A percentile compares a stretch with the other conserved stretches of the same genome.
Evolutionary conservation across 2,113 vertebrate species (phyloP).

Genomic region (Lagopus muta): DNA sequence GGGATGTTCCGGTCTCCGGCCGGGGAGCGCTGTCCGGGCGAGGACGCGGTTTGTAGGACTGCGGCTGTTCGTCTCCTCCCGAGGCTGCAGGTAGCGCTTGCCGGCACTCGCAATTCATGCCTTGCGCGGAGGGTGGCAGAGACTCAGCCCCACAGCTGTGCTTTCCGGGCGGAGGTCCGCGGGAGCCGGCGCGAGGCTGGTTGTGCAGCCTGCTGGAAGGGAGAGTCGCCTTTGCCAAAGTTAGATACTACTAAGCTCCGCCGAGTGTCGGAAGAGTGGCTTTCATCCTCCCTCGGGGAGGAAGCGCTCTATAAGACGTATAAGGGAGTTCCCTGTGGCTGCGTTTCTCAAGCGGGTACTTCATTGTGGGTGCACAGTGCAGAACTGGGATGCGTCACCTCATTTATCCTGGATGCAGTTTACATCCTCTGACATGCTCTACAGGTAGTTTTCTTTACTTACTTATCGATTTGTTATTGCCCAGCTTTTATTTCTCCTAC

Average conservation of each 20-base stretch:
- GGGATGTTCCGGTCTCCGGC: not conserved
- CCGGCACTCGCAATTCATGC: not conserved
- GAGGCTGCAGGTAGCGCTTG: not conserved
- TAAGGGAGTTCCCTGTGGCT: not conserved
- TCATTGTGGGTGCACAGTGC: not conserved
- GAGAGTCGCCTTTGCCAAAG: not conserved
- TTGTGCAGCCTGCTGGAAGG: not conserved
- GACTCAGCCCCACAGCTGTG: not conserved
- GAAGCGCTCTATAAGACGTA: not conserved
- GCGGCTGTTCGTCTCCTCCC: not conserved
- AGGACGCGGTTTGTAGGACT: too few relatives aligned
- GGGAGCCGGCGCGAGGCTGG: not conserved
- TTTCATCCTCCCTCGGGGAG: not conserved
- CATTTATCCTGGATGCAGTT: not conserved
- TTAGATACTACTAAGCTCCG: not conserved
- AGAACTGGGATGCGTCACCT: not conserved
- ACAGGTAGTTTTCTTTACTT: conserved; percentile 22
- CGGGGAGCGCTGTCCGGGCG: not conserved
- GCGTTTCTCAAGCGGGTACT: not conserved
- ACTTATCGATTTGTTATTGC: not conserved
- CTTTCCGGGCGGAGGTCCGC: not conserved
- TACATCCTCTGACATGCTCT: not conserved
- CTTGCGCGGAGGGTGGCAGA: not conserved
- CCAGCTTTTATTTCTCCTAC: not conserved
- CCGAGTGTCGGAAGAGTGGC: not conserved